Evolutionary conservation across 2,888 invertebrate genomes (phyloP).

Genomic region (Oscheius onirici): DNA sequence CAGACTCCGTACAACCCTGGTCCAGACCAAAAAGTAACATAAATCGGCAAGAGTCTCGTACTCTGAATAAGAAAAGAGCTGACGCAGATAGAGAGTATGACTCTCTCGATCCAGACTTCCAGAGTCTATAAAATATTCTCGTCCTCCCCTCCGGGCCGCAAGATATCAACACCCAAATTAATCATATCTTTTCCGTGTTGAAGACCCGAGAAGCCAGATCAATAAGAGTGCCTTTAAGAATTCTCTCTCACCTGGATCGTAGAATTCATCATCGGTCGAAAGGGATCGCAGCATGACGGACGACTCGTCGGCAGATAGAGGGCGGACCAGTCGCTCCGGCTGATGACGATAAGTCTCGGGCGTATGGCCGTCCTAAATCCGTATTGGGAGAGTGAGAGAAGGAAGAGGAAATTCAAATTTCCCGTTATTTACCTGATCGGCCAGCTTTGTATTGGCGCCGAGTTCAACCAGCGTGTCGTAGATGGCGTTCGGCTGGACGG

Average conservation of each 20-base stretch:
- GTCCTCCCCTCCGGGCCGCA: too few species aligned
- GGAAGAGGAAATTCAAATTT: constrained; percentile 2
- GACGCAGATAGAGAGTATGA: too few species aligned
- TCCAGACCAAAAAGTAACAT: too few species aligned
- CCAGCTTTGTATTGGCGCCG: constrained; percentile 61
- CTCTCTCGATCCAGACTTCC: too few species aligned
- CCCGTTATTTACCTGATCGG: constrained; percentile 55
- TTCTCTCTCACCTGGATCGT: constrained; percentile 58
- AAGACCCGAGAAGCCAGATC: too few species aligned
- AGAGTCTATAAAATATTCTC: too few species aligned
- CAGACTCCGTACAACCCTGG: too few species aligned
- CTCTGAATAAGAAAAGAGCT: too few species aligned
- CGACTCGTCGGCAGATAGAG: constrained; percentile 52
- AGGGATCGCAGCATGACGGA: constrained; percentile 47
- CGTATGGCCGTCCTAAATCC: constrained; percentile 63
- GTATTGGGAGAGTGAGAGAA: neutral
- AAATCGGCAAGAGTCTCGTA: too few species aligned
- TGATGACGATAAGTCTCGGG: constrained; percentile 55
- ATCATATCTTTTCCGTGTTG: too few species aligned
- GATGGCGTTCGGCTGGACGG: constrained; percentile 69
- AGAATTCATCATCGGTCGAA: constrained; percentile 60
- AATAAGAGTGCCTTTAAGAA: neutral
- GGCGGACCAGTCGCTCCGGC: constrained; percentile 56
- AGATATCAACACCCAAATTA: too few species aligned
- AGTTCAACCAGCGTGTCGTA: constrained; percentile 69